Conservation (phyloP, 2,888 invertebrate species). For the Pristionchus fissidentatus region DNA sequence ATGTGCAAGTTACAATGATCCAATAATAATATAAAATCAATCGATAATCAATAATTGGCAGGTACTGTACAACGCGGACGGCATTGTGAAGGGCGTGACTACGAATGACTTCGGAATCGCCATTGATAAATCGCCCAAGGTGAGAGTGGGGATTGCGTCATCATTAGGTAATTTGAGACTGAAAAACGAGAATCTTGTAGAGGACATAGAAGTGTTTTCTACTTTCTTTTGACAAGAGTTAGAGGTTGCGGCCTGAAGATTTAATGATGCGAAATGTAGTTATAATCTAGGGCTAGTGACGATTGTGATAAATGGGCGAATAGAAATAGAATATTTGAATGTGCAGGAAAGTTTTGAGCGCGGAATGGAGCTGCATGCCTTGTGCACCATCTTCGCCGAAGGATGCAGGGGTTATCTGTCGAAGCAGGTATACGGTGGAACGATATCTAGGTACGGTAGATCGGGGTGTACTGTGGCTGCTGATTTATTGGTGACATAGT, state of each 20-base stretch:
- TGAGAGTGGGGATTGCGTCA: conserved; percentile 34
- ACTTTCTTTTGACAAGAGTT: too few species aligned
- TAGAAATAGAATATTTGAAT: too few species aligned
- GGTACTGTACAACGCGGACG: conserved; percentile 88
- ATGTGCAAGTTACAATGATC: too few species aligned
- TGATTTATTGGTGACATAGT: not conserved
- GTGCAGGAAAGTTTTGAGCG: conserved; percentile 85
- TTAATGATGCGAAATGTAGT: too few species aligned
- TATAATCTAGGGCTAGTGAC: too few species aligned
- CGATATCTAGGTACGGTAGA: too few species aligned
- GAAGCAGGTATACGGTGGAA: conserved; percentile 83
- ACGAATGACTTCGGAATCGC: conserved; percentile 98
- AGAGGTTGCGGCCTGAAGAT: too few species aligned
- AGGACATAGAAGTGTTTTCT: too few species aligned
- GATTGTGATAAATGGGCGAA: too few species aligned
- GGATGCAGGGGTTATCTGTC: conserved; percentile 97
- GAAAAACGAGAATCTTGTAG: too few species aligned
- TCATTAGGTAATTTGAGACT: too few species aligned
- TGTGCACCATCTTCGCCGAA: conserved; percentile 96
- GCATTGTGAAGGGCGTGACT: conserved; percentile 80
- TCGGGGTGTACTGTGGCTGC: not conserved
- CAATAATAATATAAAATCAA: too few species aligned
- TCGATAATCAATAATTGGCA: conserved; percentile 64
- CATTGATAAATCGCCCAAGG: conserved; percentile 95
- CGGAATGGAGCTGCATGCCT: conserved; percentile 98